Conservation (phyloP, 1,140 invertebrate genomes). For the Archivesica marissinica region DNA sequence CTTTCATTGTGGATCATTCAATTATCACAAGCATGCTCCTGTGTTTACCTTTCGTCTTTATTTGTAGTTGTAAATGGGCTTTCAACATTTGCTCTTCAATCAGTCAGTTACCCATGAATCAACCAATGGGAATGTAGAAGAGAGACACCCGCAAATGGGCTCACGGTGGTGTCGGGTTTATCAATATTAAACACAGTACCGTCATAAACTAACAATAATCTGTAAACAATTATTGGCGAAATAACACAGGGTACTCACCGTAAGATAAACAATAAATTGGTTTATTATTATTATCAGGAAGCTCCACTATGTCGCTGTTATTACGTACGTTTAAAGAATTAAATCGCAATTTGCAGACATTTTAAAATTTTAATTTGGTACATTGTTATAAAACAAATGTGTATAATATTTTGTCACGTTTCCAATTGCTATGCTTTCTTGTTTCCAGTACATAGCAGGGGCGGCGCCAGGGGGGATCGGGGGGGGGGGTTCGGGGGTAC, state of each 20-base stretch:
- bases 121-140: background rate
- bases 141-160: conserved; percentile 11
- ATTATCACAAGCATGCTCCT: conserved; percentile 29
- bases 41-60: conserved; percentile 36
- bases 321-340: too few species aligned
- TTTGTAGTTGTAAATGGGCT: conserved; percentile 25
- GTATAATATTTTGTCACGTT: too few species aligned
- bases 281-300: background rate
- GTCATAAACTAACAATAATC: background rate
- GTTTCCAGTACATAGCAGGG: too few species aligned
- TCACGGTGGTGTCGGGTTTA: background rate
- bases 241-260: background rate
- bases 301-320: too few species aligned
- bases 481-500: too few species aligned
- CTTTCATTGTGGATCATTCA: conserved; percentile 6
- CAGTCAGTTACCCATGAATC: conserved; percentile 40
- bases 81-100: conserved; percentile 35
- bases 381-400: too few species aligned
- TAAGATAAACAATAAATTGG: background rate
- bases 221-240: background rate
- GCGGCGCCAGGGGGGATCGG: too few species aligned
- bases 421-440: too few species aligned
- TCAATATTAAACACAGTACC: background rate
- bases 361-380: too few species aligned
- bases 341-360: too few species aligned